These are phyloP conservation scores for Caenorhabditis wallacei DNA, from an alignment of 2,888 invertebrate genomes.

Conservation along the genomic window DNA sequence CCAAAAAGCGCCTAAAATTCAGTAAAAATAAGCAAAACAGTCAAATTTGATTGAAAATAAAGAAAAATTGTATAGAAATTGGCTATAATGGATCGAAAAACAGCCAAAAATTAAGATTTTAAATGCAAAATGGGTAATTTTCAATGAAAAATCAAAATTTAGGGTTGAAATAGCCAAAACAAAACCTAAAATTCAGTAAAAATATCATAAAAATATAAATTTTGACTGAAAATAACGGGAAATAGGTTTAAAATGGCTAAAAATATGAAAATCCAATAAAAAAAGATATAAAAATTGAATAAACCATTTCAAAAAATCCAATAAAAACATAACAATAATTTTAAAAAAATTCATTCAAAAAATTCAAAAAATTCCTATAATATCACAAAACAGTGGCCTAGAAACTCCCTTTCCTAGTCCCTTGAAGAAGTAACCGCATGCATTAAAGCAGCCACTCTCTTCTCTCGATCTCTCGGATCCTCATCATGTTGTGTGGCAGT, in stretches of 20 bases:
- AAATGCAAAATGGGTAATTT: too few relatives aligned
- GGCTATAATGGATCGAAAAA: too few relatives aligned
- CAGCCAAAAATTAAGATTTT: too few relatives aligned
- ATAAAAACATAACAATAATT: neutral
- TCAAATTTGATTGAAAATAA: too few relatives aligned
- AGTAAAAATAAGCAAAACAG: too few relatives aligned
- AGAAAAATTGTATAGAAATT: too few relatives aligned
- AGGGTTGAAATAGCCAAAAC: too few relatives aligned
- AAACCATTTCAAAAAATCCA: neutral
- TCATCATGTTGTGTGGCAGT: slow-evolving; percentile 47
- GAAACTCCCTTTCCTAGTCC: neutral
- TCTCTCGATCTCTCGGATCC: slow-evolving; percentile 50
- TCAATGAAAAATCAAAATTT: too few relatives aligned
- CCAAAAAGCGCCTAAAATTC: too few relatives aligned
- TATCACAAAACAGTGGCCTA: slow-evolving; percentile 1
- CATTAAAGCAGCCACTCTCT: slow-evolving; percentile 51
- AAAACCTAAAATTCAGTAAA: too few relatives aligned
- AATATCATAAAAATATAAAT: too few relatives aligned
- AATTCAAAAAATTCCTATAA: slow-evolving; percentile 1
- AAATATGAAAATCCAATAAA: neutral
- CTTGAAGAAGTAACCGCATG: slow-evolving; percentile 39
- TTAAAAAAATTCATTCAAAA: neutral
- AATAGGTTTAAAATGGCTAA: neutral
- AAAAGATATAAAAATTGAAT: neutral
- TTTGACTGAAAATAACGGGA: too few relatives aligned